Evolutionary conservation across 2,797 vertebrate genomes (phyloP).

Genomic region (Sebastiscus tertius): DNA sequence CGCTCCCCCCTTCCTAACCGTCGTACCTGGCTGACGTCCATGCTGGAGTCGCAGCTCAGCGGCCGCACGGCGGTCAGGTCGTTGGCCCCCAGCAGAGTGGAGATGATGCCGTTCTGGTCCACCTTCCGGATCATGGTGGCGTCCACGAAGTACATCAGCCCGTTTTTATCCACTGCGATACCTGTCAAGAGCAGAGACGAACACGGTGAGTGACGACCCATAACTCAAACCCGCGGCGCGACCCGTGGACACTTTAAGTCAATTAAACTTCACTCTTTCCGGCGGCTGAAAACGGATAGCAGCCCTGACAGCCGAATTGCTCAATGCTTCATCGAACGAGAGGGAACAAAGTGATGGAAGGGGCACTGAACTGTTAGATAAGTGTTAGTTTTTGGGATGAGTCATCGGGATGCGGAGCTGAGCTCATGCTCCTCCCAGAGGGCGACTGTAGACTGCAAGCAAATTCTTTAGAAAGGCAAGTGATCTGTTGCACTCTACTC

Average conservation of each 20-base stretch:
- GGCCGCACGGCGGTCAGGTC: slow-evolving; percentile 87
- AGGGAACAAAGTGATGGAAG: slow-evolving; percentile 61
- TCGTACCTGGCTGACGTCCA: slow-evolving; percentile 96
- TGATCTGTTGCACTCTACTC: slow-evolving; percentile 32
- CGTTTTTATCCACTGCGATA: slow-evolving; percentile 97
- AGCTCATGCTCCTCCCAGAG: slow-evolving; percentile 54
- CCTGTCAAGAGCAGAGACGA: slow-evolving; percentile 78
- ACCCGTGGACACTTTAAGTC: slow-evolving; percentile 62
- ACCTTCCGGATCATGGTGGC: slow-evolving; percentile 99
- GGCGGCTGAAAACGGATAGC: slow-evolving; percentile 53
- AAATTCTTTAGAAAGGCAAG: slow-evolving; percentile 39
- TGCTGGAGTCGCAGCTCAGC: slow-evolving; percentile 97
- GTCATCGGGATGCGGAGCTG: slow-evolving; percentile 59
- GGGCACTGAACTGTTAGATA: slow-evolving; percentile 57
- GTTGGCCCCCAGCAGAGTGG: slow-evolving; percentile 95
- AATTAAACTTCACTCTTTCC: slow-evolving; percentile 68
- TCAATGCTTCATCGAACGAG: slow-evolving; percentile 60
- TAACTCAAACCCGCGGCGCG: slow-evolving; percentile 49
- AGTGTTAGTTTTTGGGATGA: slow-evolving; percentile 74
- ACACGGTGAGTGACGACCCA: slow-evolving; percentile 52
- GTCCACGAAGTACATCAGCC: slow-evolving; percentile 98
- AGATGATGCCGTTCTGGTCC: slow-evolving; percentile 98
- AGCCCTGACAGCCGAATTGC: slow-evolving; percentile 62
- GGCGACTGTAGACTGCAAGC: slow-evolving; percentile 43
- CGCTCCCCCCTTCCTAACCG: slow-evolving; percentile 15